A percentile compares a stretch with the other conserved stretches of the same genome.
phyloP scores from a whole-genome alignment of 2,113 vertebrate species.

The Emberiza fucata region DNA sequence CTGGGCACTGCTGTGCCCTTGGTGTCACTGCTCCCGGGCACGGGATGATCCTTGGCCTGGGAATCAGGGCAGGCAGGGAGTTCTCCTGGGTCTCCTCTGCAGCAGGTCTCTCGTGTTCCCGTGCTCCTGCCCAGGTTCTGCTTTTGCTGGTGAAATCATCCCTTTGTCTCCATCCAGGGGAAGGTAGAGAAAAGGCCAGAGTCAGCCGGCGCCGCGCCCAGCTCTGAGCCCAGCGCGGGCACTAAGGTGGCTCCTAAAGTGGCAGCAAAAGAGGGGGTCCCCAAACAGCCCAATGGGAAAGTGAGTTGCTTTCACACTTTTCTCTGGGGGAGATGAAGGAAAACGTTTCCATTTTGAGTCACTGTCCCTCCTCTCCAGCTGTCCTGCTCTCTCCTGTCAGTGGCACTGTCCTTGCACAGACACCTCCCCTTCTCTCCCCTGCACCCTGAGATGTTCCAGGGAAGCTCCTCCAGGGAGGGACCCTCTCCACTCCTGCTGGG shows the following conservation, averaged over 20 bases:
- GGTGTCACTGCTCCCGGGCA: rapidly evolving
- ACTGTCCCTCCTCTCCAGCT: slow-evolving; percentile 37
- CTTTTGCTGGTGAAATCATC: slow-evolving; percentile 59
- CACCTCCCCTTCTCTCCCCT: not conserved
- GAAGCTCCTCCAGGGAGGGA: not conserved
- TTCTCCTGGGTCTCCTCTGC: not conserved
- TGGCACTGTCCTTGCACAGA: not conserved
- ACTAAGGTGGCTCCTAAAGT: slow-evolving; percentile 66
- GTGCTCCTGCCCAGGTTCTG: not conserved
- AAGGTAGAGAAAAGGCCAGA: slow-evolving; percentile 79
- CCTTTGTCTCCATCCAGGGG: slow-evolving; percentile 80
- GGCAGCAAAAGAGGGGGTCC: slow-evolving; percentile 66
- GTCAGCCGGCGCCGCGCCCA: slow-evolving; percentile 66
- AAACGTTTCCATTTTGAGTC: slow-evolving; percentile 15
- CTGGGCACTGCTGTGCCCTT: not conserved
- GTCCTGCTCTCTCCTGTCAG: slow-evolving; percentile 13
- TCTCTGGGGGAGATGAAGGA: slow-evolving; percentile 54
- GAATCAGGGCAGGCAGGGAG: rapidly evolving
- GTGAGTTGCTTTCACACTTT: slow-evolving; percentile 76
- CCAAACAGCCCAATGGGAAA: slow-evolving; percentile 80
- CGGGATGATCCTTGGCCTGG: rapidly evolving
- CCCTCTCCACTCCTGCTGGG: not conserved
- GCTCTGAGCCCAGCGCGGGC: slow-evolving; percentile 66
- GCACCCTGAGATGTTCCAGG: not conserved
- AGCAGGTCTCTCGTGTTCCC: not conserved